Evolutionary conservation across 2,797 vertebrate genomes (phyloP), one percentile per base, ranked within the genome.

Genomic region (Gymnoscopelus braueri): DNA sequence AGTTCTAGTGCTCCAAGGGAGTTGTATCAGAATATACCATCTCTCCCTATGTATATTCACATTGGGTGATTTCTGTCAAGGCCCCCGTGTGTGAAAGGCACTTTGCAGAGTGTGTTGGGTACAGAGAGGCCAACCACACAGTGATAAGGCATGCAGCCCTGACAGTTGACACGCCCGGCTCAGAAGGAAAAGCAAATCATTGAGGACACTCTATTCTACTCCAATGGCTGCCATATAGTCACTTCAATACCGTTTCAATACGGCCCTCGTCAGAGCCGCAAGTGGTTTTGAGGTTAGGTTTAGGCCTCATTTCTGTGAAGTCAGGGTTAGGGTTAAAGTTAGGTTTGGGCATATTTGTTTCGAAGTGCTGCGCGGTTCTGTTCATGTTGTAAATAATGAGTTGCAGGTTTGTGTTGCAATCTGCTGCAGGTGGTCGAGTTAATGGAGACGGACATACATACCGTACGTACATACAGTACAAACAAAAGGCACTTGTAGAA

Each of bases 181-280:
- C 26, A 69, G 70, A 75, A 74, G 60, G 64, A 71, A 86, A 86
- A 81, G 80, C 83, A 75, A 90, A 91, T 90, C 85, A 80, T 80
- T 84, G 65, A 73, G 84, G 73, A 87, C 84, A 87, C 89, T 91
- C 89, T 89, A 62, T 84, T 63, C 65, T 60, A 59, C 71, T 91
- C 78, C 80, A 69, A 14, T 52, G 1, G 66, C 87, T 82, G 85
- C 77, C 3, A 29, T 29, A 29, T 83, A 82, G 69, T 88, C 85
- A 84, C 81, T 84, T 79, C 62, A n/a, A 77, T 57, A 69, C 80
- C 44, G 68, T 85, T 87, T 88, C 83, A 84, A 72, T 65, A 29
- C 26, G 26, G 26, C 26, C 26, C 3, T 29, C 3, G 2, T 29
- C 1, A 15, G 76, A 72, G 75, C 74, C 19, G 73, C 83, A 81